Conservation (phyloP, 2,113 vertebrate genomes). For the Xyliphius kryptos region DNA sequence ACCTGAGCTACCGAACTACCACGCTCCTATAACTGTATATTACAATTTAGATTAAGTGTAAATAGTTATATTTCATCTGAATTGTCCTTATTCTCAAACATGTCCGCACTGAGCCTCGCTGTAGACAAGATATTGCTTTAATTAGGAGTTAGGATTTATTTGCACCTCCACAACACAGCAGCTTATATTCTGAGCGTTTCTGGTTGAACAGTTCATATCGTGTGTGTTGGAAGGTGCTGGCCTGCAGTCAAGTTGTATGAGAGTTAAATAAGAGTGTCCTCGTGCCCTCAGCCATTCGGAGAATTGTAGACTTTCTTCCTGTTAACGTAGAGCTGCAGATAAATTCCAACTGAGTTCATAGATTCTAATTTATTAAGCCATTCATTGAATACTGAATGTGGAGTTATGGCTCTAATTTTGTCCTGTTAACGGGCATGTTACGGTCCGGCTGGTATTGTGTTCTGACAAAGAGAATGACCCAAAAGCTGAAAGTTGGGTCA, state of each 20-base stretch:
- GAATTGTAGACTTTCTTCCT: not conserved
- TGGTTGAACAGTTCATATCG: not conserved
- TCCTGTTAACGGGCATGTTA: not conserved
- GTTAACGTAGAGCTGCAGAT: not conserved
- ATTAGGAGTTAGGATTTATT: too few species aligned
- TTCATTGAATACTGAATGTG: not conserved
- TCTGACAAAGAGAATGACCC: not conserved
- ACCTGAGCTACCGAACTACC: too few species aligned
- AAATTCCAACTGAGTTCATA: not conserved
- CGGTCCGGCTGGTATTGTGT: not conserved
- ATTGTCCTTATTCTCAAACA: too few species aligned
- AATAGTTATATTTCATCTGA: too few species aligned
- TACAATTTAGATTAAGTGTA: too few species aligned
- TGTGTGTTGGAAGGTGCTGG: constrained; percentile 4
- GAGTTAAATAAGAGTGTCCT: too few species aligned
- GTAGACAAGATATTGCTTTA: too few species aligned
- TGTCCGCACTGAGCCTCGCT: too few species aligned
- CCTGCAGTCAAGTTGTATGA: not conserved
- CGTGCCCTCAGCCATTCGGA: not conserved
- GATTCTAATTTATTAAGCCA: not conserved
- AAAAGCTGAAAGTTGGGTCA: not conserved
- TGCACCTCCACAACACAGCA: too few species aligned
- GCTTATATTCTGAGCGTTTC: not conserved
- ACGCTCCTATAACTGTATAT: too few species aligned
- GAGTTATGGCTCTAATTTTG: not conserved